These are phyloP conservation scores for Ephydatia muelleri DNA, from an alignment of 37 sponge, comb jelly and placozoan genomes.

Conservation along the genomic window DNA sequence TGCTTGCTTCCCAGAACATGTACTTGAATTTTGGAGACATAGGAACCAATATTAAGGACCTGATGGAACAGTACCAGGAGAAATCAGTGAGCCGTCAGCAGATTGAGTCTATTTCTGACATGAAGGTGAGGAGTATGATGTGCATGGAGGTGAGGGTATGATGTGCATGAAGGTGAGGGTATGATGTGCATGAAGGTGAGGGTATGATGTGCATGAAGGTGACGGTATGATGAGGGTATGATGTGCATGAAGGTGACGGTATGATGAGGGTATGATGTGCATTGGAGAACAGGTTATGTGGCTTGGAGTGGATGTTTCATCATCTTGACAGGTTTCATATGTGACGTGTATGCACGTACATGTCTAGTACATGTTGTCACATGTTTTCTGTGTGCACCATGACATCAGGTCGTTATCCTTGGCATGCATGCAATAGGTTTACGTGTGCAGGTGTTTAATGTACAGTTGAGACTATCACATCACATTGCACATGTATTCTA, in stretches of 20 bases:
- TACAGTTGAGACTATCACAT: no score
- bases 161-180: not conserved
- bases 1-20: constrained; percentile 64
- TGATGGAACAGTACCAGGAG: constrained; percentile 88
- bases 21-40: constrained; percentile 97
- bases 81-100: constrained; percentile 79
- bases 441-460: no score
- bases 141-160: not conserved
- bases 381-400: no score
- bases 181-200: constrained; percentile 90
- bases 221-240: no score
- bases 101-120: constrained; percentile 94
- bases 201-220: not conserved
- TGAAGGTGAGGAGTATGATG: constrained; percentile 66
- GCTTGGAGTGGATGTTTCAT: no score
- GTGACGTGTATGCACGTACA: no score
- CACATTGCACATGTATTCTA: no score
- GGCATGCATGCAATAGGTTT: no score
- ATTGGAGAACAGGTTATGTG: no score
- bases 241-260: not conserved
- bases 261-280: not conserved
- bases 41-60: constrained; percentile 85
- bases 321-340: no score
- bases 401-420: no score
- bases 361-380: no score